A percentile compares a stretch with the other conserved stretches of the same genome.
These are phyloP conservation scores for Caerostris extrusa DNA, from an alignment of 1,140 invertebrate species.

Conservation along the genomic window DNA sequence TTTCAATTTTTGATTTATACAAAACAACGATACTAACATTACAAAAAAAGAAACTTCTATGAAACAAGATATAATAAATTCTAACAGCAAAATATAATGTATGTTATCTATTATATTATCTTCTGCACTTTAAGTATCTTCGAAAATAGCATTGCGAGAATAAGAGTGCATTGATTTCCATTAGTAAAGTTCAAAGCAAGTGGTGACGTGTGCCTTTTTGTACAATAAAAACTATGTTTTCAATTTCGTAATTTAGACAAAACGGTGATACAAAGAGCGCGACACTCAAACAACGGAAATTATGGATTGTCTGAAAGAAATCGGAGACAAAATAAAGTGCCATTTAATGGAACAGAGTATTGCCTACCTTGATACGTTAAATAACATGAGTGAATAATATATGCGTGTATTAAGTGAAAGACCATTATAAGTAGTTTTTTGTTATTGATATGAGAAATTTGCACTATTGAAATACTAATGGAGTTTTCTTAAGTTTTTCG, in stretches of 20 bases:
- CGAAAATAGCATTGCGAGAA: background rate
- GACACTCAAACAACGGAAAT: background rate
- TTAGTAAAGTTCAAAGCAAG: background rate
- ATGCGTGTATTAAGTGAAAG: background rate
- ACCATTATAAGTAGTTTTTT: background rate
- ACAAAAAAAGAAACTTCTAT: too few relatives aligned
- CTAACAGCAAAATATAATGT: too few relatives aligned
- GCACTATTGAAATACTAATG: background rate
- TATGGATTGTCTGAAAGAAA: background rate
- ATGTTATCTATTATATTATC: too few relatives aligned
- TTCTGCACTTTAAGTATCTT: too few relatives aligned
- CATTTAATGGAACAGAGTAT: background rate
- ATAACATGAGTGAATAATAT: slow-evolving; percentile 6
- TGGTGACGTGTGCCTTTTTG: background rate
- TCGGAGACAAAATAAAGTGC: background rate
- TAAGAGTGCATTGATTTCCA: background rate
- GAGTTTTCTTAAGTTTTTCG: background rate
- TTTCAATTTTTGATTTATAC: too few relatives aligned
- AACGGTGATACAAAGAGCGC: background rate
- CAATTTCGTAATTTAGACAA: slow-evolving; percentile 12
- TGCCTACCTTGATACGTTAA: background rate
- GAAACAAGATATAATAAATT: too few relatives aligned
- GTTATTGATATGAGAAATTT: background rate
- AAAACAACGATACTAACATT: too few relatives aligned
- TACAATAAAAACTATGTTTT: background rate